Percentiles rank a stretch among this genome's conserved stretches.
Evolutionary conservation across 2,113 vertebrate species (phyloP).

Genomic region (Sapajus apella): DNA sequence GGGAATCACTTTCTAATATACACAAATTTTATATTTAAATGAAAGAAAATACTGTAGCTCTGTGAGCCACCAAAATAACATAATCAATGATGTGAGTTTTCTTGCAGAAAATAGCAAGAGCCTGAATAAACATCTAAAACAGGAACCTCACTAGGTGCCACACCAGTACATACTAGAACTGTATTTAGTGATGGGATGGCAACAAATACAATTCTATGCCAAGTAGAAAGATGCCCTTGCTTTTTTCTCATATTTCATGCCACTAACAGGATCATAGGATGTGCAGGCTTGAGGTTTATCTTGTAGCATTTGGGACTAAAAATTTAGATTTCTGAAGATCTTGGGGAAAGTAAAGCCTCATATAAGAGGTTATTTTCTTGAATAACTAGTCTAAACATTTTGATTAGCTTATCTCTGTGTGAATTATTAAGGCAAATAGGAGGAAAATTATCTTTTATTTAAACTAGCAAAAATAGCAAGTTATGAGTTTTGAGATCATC

Average conservation of each 20-base stretch:
- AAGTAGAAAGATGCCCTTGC: not conserved
- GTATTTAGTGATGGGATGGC: not conserved
- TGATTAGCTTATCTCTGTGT: not conserved
- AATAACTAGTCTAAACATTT: not conserved
- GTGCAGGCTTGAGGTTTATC: not conserved
- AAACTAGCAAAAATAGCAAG: not conserved
- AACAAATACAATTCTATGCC: not conserved
- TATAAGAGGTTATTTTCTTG: not conserved
- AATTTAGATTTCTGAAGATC: not conserved
- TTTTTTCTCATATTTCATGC: not conserved
- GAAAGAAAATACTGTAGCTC: not conserved
- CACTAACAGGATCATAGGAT: not conserved
- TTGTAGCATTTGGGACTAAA: not conserved
- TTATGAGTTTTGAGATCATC: not conserved
- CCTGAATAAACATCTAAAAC: not conserved
- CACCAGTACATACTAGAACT: not conserved
- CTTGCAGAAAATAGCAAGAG: conserved; percentile 4
- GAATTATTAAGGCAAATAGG: not conserved
- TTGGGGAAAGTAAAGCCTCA: not conserved
- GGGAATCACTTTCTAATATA: not conserved
- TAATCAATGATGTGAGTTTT: not conserved
- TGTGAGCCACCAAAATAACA: not conserved
- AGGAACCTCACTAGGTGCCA: not conserved
- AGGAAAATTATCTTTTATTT: not conserved
- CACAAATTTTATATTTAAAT: conserved; percentile 1